Conservation (phyloP, 30 jellyfish, hydroid and myxozoan genomes). For the Clytia hemisphaerica region DNA sequence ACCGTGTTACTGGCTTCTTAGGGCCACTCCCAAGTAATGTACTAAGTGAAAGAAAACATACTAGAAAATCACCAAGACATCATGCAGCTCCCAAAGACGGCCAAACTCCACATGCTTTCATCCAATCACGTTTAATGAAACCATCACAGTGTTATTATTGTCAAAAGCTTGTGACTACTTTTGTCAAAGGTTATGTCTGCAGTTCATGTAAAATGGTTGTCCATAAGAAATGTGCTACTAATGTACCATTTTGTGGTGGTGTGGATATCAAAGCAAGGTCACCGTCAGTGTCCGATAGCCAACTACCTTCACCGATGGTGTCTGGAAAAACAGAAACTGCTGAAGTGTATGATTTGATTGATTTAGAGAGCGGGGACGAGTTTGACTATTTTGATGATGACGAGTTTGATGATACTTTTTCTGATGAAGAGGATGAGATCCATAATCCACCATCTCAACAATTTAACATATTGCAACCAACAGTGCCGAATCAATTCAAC, state of each 20-base stretch:
- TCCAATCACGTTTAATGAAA: constrained; percentile 60
- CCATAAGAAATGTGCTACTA: constrained; percentile 80
- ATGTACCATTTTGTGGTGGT: constrained; percentile 75
- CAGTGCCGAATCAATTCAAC: too few relatives aligned
- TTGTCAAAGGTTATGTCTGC: constrained; percentile 67
- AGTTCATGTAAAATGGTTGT: constrained; percentile 68
- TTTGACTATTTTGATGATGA: constrained; percentile 26
- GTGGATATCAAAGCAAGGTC: not conserved
- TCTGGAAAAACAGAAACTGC: constrained; percentile 1
- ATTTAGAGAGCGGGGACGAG: constrained; percentile 17
- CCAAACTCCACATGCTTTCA: constrained; percentile 76
- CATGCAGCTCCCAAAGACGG: constrained; percentile 22
- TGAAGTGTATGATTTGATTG: constrained; percentile 30
- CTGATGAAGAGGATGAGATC: constrained; percentile 28
- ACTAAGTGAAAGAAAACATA: constrained; percentile 70
- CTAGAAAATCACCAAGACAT: constrained; percentile 26
- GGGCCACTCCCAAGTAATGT: constrained; percentile 91
- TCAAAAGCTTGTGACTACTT: constrained; percentile 13
- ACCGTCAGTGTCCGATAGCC: not conserved
- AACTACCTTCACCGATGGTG: not conserved
- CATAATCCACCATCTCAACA: too few relatives aligned
- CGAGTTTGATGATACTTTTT: constrained; percentile 32
- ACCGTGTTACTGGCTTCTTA: constrained; percentile 45
- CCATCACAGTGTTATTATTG: constrained; percentile 84
- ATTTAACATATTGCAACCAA: too few relatives aligned